phyloP scores from a whole-genome alignment of 2,888 invertebrate genomes.

The Agrypnus murinus region DNA sequence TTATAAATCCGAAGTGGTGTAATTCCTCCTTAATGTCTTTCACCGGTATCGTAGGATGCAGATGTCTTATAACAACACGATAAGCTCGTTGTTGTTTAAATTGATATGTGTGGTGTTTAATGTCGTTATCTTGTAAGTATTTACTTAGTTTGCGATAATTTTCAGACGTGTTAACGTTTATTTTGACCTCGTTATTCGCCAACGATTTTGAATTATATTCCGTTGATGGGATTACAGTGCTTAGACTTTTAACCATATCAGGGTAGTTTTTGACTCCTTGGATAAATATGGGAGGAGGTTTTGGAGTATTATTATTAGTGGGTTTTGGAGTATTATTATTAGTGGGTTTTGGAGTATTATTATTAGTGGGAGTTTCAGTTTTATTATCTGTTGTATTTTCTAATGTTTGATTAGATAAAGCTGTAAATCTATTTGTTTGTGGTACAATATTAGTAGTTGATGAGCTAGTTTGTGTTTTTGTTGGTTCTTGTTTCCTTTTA shows the following conservation, averaged over 20 bases:
- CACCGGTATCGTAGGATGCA: neutral
- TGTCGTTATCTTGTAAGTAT: slow-evolving; percentile 2
- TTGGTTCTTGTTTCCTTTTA: slow-evolving; percentile 4
- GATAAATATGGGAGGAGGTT: slow-evolving; percentile 13
- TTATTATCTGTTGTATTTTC: neutral
- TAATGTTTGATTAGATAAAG: neutral
- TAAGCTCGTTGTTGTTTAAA: slow-evolving; percentile 14
- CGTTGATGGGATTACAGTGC: slow-evolving; percentile 6
- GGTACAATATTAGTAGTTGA: neutral
- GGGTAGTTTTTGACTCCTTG: neutral
- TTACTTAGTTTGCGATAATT: slow-evolving; percentile 9
- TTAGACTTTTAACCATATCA: slow-evolving; percentile 12
- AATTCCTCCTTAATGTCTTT: slow-evolving; percentile 13
- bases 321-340: neutral
- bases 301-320: neutral
- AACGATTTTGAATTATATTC: slow-evolving; percentile 4
- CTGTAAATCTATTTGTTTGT: slow-evolving; percentile 17
- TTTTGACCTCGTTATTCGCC: slow-evolving; percentile 4
- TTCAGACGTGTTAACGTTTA: neutral
- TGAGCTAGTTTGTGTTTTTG: slow-evolving; percentile 1
- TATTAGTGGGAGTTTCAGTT: neutral
- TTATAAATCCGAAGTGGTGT: slow-evolving; percentile 3
- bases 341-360: neutral
- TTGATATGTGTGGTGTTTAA: slow-evolving; percentile 9
- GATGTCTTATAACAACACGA: slow-evolving; percentile 5